Evolutionary conservation across 2,888 invertebrate species (phyloP).

Genomic region (Ophion slaviceki): DNA sequence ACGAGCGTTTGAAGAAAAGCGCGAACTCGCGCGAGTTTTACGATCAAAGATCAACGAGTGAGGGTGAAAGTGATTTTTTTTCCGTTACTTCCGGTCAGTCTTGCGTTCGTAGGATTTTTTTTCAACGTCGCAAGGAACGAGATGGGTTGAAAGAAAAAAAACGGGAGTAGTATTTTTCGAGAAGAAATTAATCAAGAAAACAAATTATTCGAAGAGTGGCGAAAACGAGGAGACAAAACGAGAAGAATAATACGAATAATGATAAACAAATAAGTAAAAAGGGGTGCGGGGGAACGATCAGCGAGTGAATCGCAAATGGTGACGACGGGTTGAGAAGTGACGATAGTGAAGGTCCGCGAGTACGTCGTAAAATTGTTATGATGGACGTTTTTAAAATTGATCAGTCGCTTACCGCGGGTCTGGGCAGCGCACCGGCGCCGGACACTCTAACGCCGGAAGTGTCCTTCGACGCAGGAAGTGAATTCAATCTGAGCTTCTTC

Average conservation of each 20-base stretch:
- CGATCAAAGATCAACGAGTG: constrained; percentile 15
- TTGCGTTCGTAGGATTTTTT: constrained; percentile 1
- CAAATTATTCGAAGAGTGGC: neutral
- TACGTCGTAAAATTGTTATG: constrained; percentile 67
- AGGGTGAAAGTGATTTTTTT: neutral
- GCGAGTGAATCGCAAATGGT: constrained; percentile 73
- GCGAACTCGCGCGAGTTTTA: constrained; percentile 1
- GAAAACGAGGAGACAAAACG: neutral
- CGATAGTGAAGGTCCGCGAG: constrained; percentile 53
- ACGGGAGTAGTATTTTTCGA: neutral
- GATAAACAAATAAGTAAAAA: neutral
- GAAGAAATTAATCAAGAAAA: neutral
- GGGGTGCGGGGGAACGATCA: neutral
- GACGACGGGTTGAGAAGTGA: constrained; percentile 64
- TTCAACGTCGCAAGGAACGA: neutral
- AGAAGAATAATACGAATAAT: neutral
- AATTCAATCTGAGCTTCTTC: constrained; percentile 93
- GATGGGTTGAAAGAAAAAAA: constrained; percentile 32
- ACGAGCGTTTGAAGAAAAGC: constrained; percentile 3
- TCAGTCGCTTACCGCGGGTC: constrained; percentile 87
- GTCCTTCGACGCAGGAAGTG: constrained; percentile 90
- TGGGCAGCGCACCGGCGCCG: constrained; percentile 86
- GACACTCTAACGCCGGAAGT: constrained; percentile 87
- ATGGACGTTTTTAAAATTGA: constrained; percentile 91
- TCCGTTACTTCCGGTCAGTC: neutral